Evolutionary conservation across 2,888 invertebrate genomes (phyloP), one percentile per base, ranked within the genome.

Genomic region (Drosophila birchii): DNA sequence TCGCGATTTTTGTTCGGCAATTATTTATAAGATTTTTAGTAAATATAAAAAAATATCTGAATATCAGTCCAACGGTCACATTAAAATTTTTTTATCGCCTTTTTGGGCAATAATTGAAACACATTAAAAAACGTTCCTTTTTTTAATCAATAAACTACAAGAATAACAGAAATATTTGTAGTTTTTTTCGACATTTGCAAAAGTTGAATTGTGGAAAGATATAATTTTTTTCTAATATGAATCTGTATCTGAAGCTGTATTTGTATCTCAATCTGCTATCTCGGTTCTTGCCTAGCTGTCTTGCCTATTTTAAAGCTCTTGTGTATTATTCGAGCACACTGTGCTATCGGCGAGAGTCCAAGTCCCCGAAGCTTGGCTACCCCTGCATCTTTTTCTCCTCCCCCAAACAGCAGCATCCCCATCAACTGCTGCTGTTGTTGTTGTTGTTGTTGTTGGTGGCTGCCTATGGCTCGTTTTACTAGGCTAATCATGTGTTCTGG

Each of bases 401-500:
- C 29, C 26, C 49, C 44, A 18, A 18, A 34, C 57, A 38, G 58
- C 41, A 58, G 47, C 68, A 45, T 36, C 34, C 63, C 61, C 60
- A 18, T 12, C 26, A 20, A 53, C 12, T 59, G 63, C 56, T 58
- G 55, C 69, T 47, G 75, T 32, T 61, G 53, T 11, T 61, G 63
- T 44, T 61, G 62, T 70, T 49, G 75, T 38, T 62, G 47, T 62
- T 58, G 61, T 69, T 54, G 75, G 47, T 55, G 57, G 45, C 62
- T 45, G 45, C 59, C 71, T 53, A 43, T 55, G 58, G 68, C 49
- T 63, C 77, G 64, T 74, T 86, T 86, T 90, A 91, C 90, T 90
- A 89, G 91, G 90, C 91, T 91, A 91, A 91, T 91, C 91, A 91
- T 91, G 83, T 91, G 90, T 87, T 89, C 91, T 90, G 90, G 86